Evolutionary conservation across 2,888 invertebrate genomes (phyloP).

Genomic region (Acronicta aceris): DNA sequence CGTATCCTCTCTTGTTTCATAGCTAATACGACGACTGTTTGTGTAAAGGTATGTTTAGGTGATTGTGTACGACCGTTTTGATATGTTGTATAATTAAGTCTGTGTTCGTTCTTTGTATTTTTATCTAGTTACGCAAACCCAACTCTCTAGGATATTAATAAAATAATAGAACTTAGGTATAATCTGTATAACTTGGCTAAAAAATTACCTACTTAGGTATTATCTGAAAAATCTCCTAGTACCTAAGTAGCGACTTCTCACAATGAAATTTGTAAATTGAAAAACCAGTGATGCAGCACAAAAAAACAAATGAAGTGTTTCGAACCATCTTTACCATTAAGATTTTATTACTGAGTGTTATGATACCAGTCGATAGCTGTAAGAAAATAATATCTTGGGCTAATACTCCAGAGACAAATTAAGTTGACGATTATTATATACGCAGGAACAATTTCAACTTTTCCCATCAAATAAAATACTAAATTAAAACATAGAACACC

Average conservation of each 20-base stretch:
- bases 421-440: slow-evolving; percentile 58
- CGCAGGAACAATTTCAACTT: slow-evolving; percentile 70
- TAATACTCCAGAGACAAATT: slow-evolving; percentile 68
- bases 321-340: slow-evolving; percentile 13
- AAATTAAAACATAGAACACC: slow-evolving; percentile 83
- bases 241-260: slow-evolving; percentile 27
- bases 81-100: background rate
- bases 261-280: slow-evolving; percentile 33
- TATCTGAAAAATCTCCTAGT: slow-evolving; percentile 8
- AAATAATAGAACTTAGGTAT: too few species aligned
- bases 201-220: too few species aligned
- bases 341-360: slow-evolving; percentile 27
- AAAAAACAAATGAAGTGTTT: slow-evolving; percentile 20
- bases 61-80: background rate
- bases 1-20: slow-evolving; percentile 48
- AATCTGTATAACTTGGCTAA: too few species aligned
- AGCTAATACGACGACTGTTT: background rate
- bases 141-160: too few species aligned
- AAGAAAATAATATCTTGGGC: slow-evolving; percentile 29
- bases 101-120: too few species aligned
- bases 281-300: slow-evolving; percentile 19
- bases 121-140: too few species aligned
- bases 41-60: background rate
- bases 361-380: slow-evolving; percentile 21
- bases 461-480: slow-evolving; percentile 78